These are phyloP conservation scores for Phyllostomus hastatus DNA, from an alignment of 2,113 vertebrate genomes.

Conservation along the genomic window DNA sequence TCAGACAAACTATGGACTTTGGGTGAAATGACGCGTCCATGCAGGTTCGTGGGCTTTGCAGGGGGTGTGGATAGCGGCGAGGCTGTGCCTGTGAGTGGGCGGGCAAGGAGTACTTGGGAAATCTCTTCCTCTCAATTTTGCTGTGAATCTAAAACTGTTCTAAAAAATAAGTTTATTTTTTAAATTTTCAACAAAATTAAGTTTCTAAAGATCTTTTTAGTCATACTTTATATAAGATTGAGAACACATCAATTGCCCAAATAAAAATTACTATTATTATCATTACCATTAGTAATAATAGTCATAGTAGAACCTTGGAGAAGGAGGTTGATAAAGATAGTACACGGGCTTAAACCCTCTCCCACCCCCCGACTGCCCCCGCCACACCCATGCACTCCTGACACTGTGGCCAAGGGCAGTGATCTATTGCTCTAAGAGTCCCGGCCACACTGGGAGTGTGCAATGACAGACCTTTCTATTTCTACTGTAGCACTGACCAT, in stretches of 20 bases:
- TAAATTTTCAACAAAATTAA: background rate
- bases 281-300: too few relatives aligned
- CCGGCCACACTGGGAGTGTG: background rate
- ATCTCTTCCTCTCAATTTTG: background rate
- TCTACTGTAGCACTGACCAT: background rate
- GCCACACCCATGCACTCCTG: background rate
- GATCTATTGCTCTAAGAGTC: background rate
- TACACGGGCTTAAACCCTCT: background rate
- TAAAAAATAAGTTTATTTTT: background rate
- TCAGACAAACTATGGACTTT: background rate
- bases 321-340: background rate
- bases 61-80: background rate
- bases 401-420: background rate
- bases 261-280: background rate
- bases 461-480: background rate
- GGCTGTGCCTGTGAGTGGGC: accelerated
- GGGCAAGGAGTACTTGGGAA: background rate
- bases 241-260: background rate
- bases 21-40: background rate
- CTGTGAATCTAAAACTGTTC: background rate
- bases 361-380: accelerated
- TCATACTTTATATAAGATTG: background rate
- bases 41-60: background rate
- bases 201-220: background rate
- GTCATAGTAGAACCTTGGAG: background rate